Percentiles rank a stretch among this genome's conserved stretches.
These are phyloP conservation scores for Sceloporus tristichus DNA, from an alignment of 2,113 vertebrate species.

Conservation along the genomic window DNA sequence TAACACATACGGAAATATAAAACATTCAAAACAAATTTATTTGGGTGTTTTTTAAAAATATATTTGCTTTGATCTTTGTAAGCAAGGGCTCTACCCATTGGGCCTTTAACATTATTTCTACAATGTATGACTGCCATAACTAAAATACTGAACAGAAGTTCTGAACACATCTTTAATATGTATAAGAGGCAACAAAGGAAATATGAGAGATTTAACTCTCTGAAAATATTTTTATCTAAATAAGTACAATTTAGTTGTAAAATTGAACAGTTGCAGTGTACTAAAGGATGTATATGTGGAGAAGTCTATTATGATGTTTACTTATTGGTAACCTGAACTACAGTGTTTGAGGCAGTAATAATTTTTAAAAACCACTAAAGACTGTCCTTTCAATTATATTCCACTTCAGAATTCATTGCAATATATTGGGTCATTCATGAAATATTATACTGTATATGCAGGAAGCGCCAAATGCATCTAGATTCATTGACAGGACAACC, in stretches of 20 bases:
- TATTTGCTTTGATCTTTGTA: not conserved
- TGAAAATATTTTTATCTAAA: not conserved
- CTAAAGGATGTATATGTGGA: too few relatives aligned
- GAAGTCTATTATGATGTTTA: not conserved
- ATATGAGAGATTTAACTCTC: not conserved
- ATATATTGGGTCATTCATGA: not conserved
- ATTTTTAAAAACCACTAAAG: not conserved
- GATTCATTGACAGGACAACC: not conserved
- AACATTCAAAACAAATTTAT: not conserved
- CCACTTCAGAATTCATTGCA: not conserved
- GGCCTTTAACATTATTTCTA: not conserved
- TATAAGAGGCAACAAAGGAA: not conserved
- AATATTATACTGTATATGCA: not conserved
- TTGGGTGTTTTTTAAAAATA: not conserved
- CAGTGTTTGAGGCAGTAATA: not conserved
- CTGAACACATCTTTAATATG: not conserved
- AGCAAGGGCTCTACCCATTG: not conserved
- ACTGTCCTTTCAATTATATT: not conserved
- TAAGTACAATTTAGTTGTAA: not conserved
- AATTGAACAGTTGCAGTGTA: not conserved
- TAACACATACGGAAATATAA: slow-evolving; percentile 38
- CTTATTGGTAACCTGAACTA: not conserved
- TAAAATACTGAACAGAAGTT: not conserved
- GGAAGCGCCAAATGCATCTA: fast-evolving
- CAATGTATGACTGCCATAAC: not conserved